A percentile compares a stretch with the other conserved stretches of the same genome.
These are phyloP conservation scores for Bryconaethiops microstoma DNA, from an alignment of 2,797 vertebrate genomes.

Conservation along the genomic window DNA sequence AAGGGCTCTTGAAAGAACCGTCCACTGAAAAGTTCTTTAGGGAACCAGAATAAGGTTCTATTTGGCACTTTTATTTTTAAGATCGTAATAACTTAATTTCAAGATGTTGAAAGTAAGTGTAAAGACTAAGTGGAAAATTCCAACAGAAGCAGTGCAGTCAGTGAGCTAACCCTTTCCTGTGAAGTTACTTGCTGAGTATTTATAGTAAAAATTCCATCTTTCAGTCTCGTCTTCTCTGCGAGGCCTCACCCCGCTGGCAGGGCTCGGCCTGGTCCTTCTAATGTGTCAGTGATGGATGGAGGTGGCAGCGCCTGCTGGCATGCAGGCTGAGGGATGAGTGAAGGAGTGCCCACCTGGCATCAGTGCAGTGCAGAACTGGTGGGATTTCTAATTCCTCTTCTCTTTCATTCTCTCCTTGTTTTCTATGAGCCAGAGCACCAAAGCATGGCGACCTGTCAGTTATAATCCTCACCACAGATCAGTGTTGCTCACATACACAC, in stretches of 20 bases:
- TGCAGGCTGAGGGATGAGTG: neutral
- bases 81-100: too few relatives aligned
- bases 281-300: constrained; percentile 18
- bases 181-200: neutral
- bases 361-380: neutral
- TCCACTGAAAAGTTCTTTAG: neutral
- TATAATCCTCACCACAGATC: constrained; percentile 34
- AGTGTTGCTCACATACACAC: constrained; percentile 9
- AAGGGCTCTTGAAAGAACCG: neutral
- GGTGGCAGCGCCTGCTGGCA: constrained; percentile 6
- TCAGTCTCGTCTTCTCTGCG: neutral
- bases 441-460: neutral
- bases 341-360: neutral
- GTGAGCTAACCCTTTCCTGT: neutral
- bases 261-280: too few relatives aligned
- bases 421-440: constrained; percentile 10
- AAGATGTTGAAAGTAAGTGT: too few relatives aligned
- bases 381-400: neutral
- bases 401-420: constrained; percentile 13
- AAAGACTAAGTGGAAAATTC: too few relatives aligned
- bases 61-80: too few relatives aligned
- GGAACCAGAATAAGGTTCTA: neutral
- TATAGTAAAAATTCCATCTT: neutral
- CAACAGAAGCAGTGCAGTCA: neutral
- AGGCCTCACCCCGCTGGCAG: neutral